Conservation (phyloP, 2,797 vertebrate species). For the Pseudomugil tenellus region DNA sequence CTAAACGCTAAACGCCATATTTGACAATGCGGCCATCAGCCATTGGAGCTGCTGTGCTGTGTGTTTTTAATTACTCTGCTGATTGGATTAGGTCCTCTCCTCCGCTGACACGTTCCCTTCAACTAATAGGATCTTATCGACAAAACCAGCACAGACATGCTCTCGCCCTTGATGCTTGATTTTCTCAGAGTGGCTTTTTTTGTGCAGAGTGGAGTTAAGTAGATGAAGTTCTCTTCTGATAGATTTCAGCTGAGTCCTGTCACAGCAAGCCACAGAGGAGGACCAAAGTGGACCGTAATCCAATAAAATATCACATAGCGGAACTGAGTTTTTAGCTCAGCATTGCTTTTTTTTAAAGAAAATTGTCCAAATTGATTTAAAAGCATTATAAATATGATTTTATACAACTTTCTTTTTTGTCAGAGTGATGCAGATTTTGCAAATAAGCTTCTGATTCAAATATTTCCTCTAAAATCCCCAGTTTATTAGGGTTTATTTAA, state of each 20-base stretch:
- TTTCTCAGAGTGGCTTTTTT: slow-evolving; percentile 47
- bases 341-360: slow-evolving; percentile 7
- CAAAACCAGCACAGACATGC: slow-evolving; percentile 54
- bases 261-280: slow-evolving; percentile 1
- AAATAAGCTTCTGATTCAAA: too few species aligned
- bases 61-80: slow-evolving; percentile 72
- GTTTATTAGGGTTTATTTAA: not conserved
- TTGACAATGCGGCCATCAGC: slow-evolving; percentile 66
- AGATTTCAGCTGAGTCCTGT: slow-evolving; percentile 18
- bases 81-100: slow-evolving; percentile 65
- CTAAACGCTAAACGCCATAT: slow-evolving; percentile 53
- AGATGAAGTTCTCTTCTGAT: slow-evolving; percentile 34
- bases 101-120: slow-evolving; percentile 64
- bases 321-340: slow-evolving; percentile 6
- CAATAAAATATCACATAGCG: slow-evolving; percentile 36
- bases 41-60: slow-evolving; percentile 67
- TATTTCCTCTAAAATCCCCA: too few species aligned
- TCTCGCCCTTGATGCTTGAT: slow-evolving; percentile 51
- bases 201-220: slow-evolving; percentile 35
- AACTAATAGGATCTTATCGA: slow-evolving; percentile 68
- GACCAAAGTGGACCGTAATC: slow-evolving; percentile 17
- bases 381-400: not conserved
- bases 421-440: too few species aligned
- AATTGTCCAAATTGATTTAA: not conserved
- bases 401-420: not conserved